Conservation (phyloP, 2,797 vertebrate species). For the Gymnodraco acuticeps region DNA sequence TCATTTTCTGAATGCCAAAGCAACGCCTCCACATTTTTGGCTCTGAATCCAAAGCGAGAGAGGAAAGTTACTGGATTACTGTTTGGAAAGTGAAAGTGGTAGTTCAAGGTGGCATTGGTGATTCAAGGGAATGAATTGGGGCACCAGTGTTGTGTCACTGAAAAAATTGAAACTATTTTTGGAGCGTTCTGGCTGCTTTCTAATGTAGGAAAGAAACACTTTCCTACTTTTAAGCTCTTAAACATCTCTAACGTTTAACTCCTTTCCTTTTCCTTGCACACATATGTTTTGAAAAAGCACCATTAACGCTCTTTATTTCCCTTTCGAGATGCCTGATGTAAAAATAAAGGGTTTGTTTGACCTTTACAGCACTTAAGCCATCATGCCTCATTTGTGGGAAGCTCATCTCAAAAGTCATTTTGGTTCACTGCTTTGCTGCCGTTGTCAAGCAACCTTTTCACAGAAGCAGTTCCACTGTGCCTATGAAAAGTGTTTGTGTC, state of each 20-base stretch:
- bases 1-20: slow-evolving; percentile 41
- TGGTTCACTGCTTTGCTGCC: slow-evolving; percentile 47
- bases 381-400: slow-evolving; percentile 72
- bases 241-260: slow-evolving; percentile 26
- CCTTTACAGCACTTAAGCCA: slow-evolving; percentile 73
- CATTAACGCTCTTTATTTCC: slow-evolving; percentile 63
- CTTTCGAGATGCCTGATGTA: slow-evolving; percentile 25
- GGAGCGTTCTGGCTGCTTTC: slow-evolving; percentile 17
- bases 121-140: slow-evolving; percentile 33
- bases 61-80: slow-evolving; percentile 15
- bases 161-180: slow-evolving; percentile 18
- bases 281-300: slow-evolving; percentile 31
- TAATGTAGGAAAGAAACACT: slow-evolving; percentile 1
- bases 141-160: slow-evolving; percentile 8
- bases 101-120: slow-evolving; percentile 45
- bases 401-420: slow-evolving; percentile 68
- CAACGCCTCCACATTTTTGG: slow-evolving; percentile 11
- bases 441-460: slow-evolving; percentile 55
- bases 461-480: slow-evolving; percentile 49
- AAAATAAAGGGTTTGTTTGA: slow-evolving; percentile 56
- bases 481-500: slow-evolving; percentile 31
- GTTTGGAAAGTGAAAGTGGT: slow-evolving; percentile 18
- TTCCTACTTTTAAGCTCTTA: slow-evolving; percentile 29
- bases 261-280: slow-evolving; percentile 15
- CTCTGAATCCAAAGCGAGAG: slow-evolving; percentile 4